Conservation (phyloP, 1,140 invertebrate genomes). For the Penaeus indicus region DNA sequence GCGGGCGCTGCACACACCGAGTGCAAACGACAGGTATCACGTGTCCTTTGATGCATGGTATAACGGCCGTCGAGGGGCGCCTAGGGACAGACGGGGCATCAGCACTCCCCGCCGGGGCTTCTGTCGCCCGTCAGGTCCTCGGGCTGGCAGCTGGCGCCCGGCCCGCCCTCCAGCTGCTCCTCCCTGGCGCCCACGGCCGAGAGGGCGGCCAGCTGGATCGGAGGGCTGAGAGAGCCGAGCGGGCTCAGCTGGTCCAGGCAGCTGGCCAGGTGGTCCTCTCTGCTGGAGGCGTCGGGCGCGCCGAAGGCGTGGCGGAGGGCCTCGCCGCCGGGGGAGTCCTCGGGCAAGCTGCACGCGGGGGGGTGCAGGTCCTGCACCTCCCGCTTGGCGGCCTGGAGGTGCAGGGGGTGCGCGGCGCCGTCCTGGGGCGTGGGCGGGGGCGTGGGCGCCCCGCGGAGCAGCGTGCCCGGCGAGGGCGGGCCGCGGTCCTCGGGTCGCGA, state of each 20-base stretch:
- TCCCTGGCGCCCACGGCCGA: not conserved
- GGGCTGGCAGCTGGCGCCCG: conserved; percentile 24
- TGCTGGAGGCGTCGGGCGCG: not conserved
- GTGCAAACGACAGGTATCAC: too few relatives aligned
- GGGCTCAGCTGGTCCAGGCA: conserved; percentile 2
- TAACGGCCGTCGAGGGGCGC: not conserved
- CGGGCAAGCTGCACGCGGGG: conserved; percentile 39
- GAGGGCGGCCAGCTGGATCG: not conserved
- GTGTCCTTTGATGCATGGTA: too few relatives aligned
- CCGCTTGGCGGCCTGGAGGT: conserved; percentile 47
- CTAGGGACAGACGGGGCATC: not conserved
- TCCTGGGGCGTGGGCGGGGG: conserved; percentile 59
- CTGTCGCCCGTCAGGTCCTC: not conserved
- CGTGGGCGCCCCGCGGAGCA: conserved; percentile 64
- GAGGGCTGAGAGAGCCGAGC: not conserved
- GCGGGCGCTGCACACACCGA: too few relatives aligned
- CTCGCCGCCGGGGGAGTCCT: not conserved
- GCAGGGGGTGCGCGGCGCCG: conserved; percentile 18
- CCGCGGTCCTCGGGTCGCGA: conserved; percentile 52
- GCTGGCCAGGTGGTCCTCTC: not conserved
- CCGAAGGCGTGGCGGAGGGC: not conserved
- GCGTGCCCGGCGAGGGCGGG: conserved; percentile 63
- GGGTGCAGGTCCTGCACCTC: conserved; percentile 30
- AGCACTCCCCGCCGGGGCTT: conserved; percentile 13
- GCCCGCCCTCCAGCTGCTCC: not conserved